phyloP scores from a whole-genome alignment of 1,140 invertebrate species.

The Polypedilum pembai region DNA sequence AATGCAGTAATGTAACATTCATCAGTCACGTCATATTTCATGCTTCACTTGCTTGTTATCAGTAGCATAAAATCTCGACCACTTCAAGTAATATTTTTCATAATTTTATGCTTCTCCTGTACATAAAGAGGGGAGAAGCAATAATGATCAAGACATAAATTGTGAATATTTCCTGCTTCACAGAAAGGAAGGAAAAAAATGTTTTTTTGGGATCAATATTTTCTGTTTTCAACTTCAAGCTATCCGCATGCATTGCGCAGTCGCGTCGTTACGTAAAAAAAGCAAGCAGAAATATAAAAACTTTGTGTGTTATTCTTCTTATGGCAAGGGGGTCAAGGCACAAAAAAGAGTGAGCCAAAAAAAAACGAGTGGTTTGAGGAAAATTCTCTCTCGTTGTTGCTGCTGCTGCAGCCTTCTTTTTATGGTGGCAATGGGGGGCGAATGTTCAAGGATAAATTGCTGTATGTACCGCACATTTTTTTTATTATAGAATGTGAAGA shows the following conservation, averaged over 20 bases:
- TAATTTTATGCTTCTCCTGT: too few species aligned
- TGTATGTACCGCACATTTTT: background rate
- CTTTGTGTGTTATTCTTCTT: constrained; percentile 12
- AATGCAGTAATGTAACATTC: background rate
- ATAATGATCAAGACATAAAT: background rate
- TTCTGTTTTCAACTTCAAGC: constrained; percentile 3
- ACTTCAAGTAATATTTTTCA: too few species aligned
- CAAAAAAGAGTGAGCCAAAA: background rate
- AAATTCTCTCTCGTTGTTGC: background rate
- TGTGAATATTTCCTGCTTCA: constrained; percentile 17
- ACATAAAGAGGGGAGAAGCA: background rate
- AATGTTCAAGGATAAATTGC: constrained; percentile 15
- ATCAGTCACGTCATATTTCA: constrained; percentile 6
- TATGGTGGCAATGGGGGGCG: background rate
- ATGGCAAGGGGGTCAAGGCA: constrained; percentile 15
- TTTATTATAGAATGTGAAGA: background rate
- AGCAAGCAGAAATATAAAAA: background rate
- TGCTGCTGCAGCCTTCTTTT: background rate
- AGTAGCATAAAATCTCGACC: too few species aligned
- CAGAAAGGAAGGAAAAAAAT: constrained; percentile 3
- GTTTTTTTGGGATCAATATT: constrained; percentile 14
- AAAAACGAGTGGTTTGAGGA: background rate
- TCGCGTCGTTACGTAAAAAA: constrained; percentile 3
- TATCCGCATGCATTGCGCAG: background rate
- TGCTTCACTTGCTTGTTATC: background rate